Evolutionary conservation across 2,888 invertebrate species (phyloP), one percentile per base, ranked within the genome.

Genomic region (Thyatira batis): DNA sequence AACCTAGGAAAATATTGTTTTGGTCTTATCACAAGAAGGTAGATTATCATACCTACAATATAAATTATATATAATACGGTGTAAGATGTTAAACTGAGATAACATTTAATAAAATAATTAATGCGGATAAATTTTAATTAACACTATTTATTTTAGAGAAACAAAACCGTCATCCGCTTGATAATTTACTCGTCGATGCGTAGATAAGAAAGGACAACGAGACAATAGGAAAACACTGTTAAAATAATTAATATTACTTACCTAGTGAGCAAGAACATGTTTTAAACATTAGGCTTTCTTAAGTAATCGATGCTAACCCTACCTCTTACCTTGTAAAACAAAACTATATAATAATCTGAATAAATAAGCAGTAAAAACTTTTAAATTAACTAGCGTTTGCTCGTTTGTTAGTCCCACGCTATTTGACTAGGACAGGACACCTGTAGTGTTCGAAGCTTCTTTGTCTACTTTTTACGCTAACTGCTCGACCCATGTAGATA

Each of bases 391-490:
- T 8, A 17, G 17, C 13, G 6, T 39, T 30, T 39, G 33, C 39
- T 5, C 39, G 17, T 13, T 39, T 33, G 13, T 17, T 17, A 39
- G 39, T 39, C 39, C 39, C 39, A 39, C 17, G 39, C 39, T 39
- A 39, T 50, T 50, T 55, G 51, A 50, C 50, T 49, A 51, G 30
- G 5, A 27, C 17, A 13, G 28, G 43, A 51, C 51, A 53, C 52
- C 44, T 55, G 52, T 55, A 53, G 13, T 33, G 33, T 33, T 33
- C 17, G 39, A 17, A 17, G 17, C 39, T 39, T 39, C 39, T 39
- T 39, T 39, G 39, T 39, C 39, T 30, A 45, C 45, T 48, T 51
- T 58, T 55, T 53, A 54, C 55, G 52, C 33, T 17, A 25, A 23
- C 17, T n/a, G 30, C 6, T 48, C 1, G 17, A 27, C n/a, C 52